Evolutionary conservation across 2,888 invertebrate species (phyloP).

Genomic region (Frankliniella fusca): DNA sequence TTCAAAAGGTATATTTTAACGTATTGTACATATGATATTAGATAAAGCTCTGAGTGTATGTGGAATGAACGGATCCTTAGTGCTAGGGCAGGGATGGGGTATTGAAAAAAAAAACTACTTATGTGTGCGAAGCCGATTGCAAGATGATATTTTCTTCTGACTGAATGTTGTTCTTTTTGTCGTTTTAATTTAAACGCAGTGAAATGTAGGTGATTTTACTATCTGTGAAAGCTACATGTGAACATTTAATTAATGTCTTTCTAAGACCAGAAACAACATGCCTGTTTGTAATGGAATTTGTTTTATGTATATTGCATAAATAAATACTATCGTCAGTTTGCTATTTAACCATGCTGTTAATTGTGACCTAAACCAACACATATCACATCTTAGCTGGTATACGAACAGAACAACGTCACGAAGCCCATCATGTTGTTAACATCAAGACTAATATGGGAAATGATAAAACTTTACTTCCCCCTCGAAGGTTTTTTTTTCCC

Average conservation of each 20-base stretch:
- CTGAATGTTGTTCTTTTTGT: slow-evolving; percentile 13
- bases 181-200: background rate
- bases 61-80: background rate
- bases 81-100: background rate
- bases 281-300: slow-evolving; percentile 17
- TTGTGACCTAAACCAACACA: too few species aligned
- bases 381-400: too few species aligned
- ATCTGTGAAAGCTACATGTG: too few species aligned
- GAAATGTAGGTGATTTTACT: too few species aligned
- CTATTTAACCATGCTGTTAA: background rate
- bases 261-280: too few species aligned
- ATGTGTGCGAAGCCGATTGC: background rate
- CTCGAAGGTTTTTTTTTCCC: too few species aligned
- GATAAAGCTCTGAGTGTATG: background rate
- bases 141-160: slow-evolving; percentile 5
- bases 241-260: too few species aligned
- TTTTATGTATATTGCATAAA: slow-evolving; percentile 23
- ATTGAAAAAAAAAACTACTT: background rate
- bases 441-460: too few species aligned
- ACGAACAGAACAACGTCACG: too few species aligned
- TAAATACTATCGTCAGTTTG: slow-evolving; percentile 22
- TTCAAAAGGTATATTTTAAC: slow-evolving; percentile 2
- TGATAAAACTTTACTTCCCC: too few species aligned
- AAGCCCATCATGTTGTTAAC: too few species aligned
- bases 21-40: slow-evolving; percentile 1